A percentile compares a stretch with the other conserved stretches of the same genome.
Conservation (phyloP, 2,797 vertebrate genomes). For the Rhodeus uyekii region DNA sequence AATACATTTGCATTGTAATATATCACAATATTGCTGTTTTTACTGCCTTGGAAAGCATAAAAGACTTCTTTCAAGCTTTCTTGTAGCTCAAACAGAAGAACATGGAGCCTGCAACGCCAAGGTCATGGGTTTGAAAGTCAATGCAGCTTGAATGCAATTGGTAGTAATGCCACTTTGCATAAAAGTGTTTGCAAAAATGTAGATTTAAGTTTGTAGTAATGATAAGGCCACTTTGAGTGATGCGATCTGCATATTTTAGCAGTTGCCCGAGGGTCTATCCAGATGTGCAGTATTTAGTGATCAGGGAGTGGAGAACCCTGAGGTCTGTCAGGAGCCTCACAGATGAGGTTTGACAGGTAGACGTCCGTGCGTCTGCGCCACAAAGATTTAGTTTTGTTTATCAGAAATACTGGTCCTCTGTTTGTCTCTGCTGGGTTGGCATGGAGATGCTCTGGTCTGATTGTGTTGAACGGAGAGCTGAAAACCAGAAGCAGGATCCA, state of each 20-base stretch:
- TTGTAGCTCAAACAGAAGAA: no score
- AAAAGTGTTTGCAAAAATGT: no score
- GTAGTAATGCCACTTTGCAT: no score
- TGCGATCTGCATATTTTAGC: conserved; percentile 1
- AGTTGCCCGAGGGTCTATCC: background rate
- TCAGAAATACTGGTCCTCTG: background rate
- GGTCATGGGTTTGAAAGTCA: no score
- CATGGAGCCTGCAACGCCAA: no score
- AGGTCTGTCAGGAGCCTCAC: background rate
- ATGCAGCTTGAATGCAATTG: no score
- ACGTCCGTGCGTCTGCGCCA: background rate
- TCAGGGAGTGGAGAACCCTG: background rate
- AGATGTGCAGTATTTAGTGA: conserved; percentile 17
- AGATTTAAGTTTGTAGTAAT: no score
- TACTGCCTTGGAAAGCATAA: no score
- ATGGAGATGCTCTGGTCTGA: background rate
- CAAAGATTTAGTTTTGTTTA: conserved; percentile 18
- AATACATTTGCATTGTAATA: background rate
- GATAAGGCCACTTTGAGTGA: background rate
- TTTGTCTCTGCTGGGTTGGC: background rate
- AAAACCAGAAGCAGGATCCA: background rate
- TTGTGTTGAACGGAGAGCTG: background rate
- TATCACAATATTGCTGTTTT: background rate
- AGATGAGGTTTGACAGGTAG: background rate
- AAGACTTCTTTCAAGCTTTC: background rate